Evolutionary conservation across 2,888 invertebrate genomes (phyloP).

Genomic region (Meiosimyza platycephala): DNA sequence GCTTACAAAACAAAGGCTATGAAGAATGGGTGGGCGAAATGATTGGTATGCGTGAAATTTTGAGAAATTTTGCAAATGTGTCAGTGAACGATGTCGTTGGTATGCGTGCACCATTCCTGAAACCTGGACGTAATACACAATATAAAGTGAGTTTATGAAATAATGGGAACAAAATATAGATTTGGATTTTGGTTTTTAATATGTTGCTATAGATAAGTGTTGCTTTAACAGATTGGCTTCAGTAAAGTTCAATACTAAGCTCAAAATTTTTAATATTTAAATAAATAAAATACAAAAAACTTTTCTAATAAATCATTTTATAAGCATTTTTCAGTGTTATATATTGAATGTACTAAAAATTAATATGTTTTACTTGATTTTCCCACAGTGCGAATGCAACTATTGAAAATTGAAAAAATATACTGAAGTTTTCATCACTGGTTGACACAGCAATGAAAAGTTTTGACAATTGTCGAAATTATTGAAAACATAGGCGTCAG

Average conservation of each 20-base stretch:
- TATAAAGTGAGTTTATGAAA: conserved; percentile 76
- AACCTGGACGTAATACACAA: conserved; percentile 92
- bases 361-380: too few species aligned
- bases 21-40: conserved; percentile 95
- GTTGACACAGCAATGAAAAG: conserved; percentile 18
- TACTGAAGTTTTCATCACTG: conserved; percentile 34
- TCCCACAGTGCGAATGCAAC: too few species aligned
- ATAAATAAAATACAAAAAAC: too few species aligned
- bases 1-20: conserved; percentile 88
- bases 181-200: background rate
- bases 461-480: conserved; percentile 2
- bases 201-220: background rate
- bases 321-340: too few species aligned
- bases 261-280: too few species aligned
- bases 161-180: background rate
- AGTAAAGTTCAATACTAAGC: too few species aligned
- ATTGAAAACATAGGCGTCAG: too few species aligned
- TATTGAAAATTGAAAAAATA: background rate
- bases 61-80: conserved; percentile 84
- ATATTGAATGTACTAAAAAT: too few species aligned
- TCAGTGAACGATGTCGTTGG: conserved; percentile 86
- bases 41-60: conserved; percentile 92
- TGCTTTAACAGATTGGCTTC: too few species aligned
- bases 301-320: too few species aligned
- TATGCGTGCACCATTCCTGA: conserved; percentile 88